These are phyloP conservation scores for Cataglyphis cursor DNA, from an alignment of 2,888 invertebrate genomes.

Conservation along the genomic window DNA sequence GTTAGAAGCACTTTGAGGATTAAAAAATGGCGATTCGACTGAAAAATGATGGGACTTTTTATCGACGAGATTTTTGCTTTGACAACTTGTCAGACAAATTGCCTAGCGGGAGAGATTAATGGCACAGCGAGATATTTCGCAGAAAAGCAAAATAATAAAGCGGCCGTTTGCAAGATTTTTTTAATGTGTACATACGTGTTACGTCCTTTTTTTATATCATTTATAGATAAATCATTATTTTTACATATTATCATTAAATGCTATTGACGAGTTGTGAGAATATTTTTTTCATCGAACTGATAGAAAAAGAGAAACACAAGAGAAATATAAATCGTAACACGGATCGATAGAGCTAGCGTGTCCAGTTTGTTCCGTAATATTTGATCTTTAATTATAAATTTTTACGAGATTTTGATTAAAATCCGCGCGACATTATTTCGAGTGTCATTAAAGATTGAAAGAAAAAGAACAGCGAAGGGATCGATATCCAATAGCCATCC, in stretches of 20 bases:
- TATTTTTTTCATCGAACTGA: neutral
- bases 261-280: neutral
- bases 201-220: neutral
- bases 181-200: neutral
- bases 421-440: slow-evolving; percentile 3
- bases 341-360: neutral
- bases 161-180: slow-evolving; percentile 8
- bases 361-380: neutral
- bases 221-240: neutral
- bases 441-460: neutral
- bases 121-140: slow-evolving; percentile 22
- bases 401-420: neutral
- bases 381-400: neutral
- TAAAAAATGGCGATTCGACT: slow-evolving; percentile 26
- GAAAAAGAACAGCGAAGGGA: neutral
- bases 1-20: slow-evolving; percentile 27
- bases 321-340: neutral
- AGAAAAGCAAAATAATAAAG: slow-evolving; percentile 18
- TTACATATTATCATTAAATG: neutral
- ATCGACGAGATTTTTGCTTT: slow-evolving; percentile 47
- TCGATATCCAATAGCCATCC: neutral
- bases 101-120: slow-evolving; percentile 48
- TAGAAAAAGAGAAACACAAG: neutral
- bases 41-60: slow-evolving; percentile 48
- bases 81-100: slow-evolving; percentile 53